Conservation (phyloP, 2,113 vertebrate genomes). For the Pachyramphus minor region DNA sequence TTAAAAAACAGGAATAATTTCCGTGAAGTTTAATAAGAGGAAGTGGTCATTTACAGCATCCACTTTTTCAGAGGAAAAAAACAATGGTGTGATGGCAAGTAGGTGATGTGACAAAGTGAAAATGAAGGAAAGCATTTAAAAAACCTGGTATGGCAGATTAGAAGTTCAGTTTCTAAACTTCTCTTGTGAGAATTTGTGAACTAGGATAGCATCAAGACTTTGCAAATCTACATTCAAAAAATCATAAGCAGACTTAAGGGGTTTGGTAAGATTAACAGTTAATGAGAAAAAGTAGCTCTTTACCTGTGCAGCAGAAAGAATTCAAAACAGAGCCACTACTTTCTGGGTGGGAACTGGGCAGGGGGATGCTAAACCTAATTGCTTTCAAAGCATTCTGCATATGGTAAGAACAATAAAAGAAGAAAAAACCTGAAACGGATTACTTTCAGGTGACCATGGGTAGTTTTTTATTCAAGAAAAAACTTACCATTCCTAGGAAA, state of each 20-base stretch:
- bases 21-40: background rate
- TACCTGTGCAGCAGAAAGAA: background rate
- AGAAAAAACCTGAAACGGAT: background rate
- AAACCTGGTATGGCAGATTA: background rate
- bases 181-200: background rate
- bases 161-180: background rate
- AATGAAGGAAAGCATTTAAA: background rate
- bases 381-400: background rate
- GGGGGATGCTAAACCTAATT: background rate
- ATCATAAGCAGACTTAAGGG: background rate
- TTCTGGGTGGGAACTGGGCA: background rate
- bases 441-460: background rate
- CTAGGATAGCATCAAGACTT: background rate
- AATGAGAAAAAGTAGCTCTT: background rate
- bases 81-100: rapidly evolving
- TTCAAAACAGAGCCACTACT: background rate
- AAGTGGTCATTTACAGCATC: background rate
- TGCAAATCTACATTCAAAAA: background rate
- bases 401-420: rapidly evolving
- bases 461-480: background rate
- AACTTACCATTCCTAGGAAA: background rate
- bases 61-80: background rate
- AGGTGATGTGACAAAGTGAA: background rate
- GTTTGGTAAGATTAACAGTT: background rate
- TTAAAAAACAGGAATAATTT: too few relatives aligned